phyloP scores from a whole-genome alignment of 2,888 invertebrate genomes.

The Ferdinandea cuprea region DNA sequence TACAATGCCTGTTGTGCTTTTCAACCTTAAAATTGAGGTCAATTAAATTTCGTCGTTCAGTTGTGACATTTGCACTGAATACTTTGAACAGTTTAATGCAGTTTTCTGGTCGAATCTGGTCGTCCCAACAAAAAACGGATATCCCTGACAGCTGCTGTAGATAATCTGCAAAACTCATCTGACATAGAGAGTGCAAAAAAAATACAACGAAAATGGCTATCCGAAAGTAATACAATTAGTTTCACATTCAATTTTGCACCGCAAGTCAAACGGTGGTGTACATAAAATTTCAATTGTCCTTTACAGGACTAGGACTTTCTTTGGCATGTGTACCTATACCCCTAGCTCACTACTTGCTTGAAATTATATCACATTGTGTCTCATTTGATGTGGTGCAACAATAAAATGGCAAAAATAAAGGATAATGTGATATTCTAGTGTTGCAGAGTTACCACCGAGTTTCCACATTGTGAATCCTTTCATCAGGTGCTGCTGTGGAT shows the following conservation, averaged over 20 bases:
- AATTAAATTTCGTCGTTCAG: conserved; percentile 61
- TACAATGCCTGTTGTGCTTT: conserved; percentile 29
- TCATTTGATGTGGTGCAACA: conserved; percentile 39
- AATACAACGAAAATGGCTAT: conserved; percentile 7
- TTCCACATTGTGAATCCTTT: conserved; percentile 16
- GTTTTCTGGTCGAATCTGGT: neutral
- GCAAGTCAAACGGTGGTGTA: conserved; percentile 54
- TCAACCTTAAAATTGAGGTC: conserved; percentile 58
- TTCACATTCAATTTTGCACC: conserved; percentile 58
- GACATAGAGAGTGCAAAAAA: conserved; percentile 50
- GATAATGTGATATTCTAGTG: conserved; percentile 50
- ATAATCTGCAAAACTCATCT: conserved; percentile 32
- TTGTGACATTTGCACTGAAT: conserved; percentile 49
- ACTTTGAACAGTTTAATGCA: neutral
- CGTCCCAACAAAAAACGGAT: too few relatives aligned
- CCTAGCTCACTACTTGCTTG: too few relatives aligned
- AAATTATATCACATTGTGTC: conserved; percentile 26
- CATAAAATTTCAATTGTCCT: conserved; percentile 61
- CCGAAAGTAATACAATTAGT: conserved; percentile 60
- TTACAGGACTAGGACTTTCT: conserved; percentile 10
- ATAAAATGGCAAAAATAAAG: conserved; percentile 42
- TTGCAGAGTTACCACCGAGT: neutral
- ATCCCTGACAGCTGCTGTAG: neutral
- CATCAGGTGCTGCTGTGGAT: conserved; percentile 24
- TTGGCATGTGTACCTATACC: conserved; percentile 24